Percentiles rank a stretch among this genome's conserved stretches.
phyloP scores from a whole-genome alignment of 2,113 vertebrate species.

The Galbula dea region DNA sequence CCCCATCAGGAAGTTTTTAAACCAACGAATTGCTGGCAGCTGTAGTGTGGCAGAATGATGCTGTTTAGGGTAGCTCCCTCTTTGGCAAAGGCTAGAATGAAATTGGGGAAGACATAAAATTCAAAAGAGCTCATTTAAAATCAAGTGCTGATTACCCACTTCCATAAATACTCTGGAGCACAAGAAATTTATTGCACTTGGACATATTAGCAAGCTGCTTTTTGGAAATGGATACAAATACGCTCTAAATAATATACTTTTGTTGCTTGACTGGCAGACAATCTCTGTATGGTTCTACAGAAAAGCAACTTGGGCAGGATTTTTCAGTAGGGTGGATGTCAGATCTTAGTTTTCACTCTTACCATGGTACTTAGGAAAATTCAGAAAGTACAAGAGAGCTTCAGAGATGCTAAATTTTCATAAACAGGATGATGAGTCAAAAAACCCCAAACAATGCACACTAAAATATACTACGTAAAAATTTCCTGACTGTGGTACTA shows the following conservation, averaged over 20 bases:
- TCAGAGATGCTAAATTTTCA: background rate
- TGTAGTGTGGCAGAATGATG: background rate
- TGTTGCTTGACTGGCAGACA: background rate
- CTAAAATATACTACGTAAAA: background rate
- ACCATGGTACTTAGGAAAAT: background rate
- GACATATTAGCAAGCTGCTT: constrained; percentile 13
- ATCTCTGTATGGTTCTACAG: background rate
- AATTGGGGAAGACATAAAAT: constrained; percentile 20
- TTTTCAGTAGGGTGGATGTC: background rate
- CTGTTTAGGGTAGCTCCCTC: background rate
- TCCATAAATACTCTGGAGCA: constrained; percentile 2
- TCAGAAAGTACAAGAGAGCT: background rate
- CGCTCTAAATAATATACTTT: background rate
- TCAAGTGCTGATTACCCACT: background rate
- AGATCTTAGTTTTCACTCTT: background rate
- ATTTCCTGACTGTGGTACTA: background rate
- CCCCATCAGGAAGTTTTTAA: background rate
- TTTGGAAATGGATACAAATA: background rate
- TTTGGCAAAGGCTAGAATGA: constrained; percentile 3
- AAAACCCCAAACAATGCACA: background rate
- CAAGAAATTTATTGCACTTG: constrained; percentile 7
- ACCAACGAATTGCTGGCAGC: background rate
- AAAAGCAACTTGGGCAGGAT: background rate
- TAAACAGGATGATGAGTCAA: background rate
- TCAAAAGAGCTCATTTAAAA: background rate